phyloP scores from a whole-genome alignment of 1,140 invertebrate genomes.

The Magallana gigas region DNA sequence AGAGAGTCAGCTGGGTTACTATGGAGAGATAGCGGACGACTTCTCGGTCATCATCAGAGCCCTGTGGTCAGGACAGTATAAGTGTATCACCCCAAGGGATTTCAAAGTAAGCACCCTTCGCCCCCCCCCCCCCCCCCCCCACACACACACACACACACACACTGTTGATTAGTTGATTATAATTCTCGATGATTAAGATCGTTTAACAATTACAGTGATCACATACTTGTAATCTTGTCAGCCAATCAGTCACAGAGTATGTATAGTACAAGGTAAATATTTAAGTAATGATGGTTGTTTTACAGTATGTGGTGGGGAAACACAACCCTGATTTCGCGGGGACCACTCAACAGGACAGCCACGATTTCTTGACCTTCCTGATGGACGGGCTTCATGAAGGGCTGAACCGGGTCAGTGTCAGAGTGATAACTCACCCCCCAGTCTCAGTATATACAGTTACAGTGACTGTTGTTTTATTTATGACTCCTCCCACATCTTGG shows the following conservation, averaged over 20 bases:
- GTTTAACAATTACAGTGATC: too few relatives aligned
- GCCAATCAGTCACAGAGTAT: too few relatives aligned
- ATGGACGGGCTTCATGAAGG: conserved; percentile 95
- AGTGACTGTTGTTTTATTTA: too few relatives aligned
- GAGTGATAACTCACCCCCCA: too few relatives aligned
- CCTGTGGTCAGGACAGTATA: conserved; percentile 80
- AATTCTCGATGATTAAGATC: too few relatives aligned
- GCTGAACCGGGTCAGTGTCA: conserved; percentile 84
- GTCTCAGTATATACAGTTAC: too few relatives aligned
- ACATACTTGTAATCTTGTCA: too few relatives aligned
- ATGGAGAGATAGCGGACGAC: conserved; percentile 79
- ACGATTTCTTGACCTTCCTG: conserved; percentile 94
- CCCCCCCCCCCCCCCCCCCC: too few relatives aligned
- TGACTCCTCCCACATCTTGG: too few relatives aligned
- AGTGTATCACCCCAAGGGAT: conserved; percentile 88
- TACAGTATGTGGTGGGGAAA: conserved; percentile 69
- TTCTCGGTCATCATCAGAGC: conserved; percentile 80
- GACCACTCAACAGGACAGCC: conserved; percentile 95
- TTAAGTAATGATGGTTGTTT: neutral
- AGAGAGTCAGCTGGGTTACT: conserved; percentile 70
- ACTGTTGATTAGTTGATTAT: too few relatives aligned
- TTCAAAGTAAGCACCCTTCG: conserved; percentile 84
- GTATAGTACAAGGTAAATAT: too few relatives aligned
- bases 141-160: too few relatives aligned
- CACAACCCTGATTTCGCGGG: conserved; percentile 88